Evolutionary conservation across 1,140 invertebrate species (phyloP).

Genomic region (Diuraphis noxia): DNA sequence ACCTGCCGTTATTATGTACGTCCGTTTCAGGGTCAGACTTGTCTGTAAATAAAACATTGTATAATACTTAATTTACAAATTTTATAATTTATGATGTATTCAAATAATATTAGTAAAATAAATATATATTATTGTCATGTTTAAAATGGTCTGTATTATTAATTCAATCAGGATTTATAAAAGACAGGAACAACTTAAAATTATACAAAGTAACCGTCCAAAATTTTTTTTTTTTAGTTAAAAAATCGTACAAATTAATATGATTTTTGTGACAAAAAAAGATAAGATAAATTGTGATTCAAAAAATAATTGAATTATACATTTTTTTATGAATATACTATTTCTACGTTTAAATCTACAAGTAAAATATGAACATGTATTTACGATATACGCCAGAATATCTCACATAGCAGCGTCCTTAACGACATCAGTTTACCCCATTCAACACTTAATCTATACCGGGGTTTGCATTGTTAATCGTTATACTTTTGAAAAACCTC

Average conservation of each 20-base stretch:
- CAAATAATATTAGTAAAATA: not conserved
- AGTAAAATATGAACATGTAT: no score
- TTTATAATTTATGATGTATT: not conserved
- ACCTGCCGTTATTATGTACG: conserved; percentile 64
- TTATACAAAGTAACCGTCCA: not conserved
- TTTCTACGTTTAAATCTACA: no score
- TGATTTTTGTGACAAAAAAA: no score
- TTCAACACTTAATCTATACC: no score
- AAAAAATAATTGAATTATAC: no score
- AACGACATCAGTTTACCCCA: not conserved
- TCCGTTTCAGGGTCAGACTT: conserved; percentile 61
- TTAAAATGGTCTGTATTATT: not conserved
- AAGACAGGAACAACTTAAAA: not conserved
- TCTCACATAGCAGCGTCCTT: not conserved
- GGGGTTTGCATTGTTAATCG: no score
- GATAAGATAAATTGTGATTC: no score
- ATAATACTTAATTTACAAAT: not conserved
- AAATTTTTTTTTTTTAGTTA: no score
- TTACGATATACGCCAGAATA: not conserved
- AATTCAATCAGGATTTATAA: not conserved
- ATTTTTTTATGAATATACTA: no score
- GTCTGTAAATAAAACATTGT: conserved; percentile 55
- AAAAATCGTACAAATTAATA: no score
- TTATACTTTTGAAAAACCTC: no score
- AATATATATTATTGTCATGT: not conserved